Percentiles rank a stretch among this genome's conserved stretches.
These are phyloP conservation scores for Cheilosia impressa DNA, from an alignment of 2,888 invertebrate species.

Conservation along the genomic window DNA sequence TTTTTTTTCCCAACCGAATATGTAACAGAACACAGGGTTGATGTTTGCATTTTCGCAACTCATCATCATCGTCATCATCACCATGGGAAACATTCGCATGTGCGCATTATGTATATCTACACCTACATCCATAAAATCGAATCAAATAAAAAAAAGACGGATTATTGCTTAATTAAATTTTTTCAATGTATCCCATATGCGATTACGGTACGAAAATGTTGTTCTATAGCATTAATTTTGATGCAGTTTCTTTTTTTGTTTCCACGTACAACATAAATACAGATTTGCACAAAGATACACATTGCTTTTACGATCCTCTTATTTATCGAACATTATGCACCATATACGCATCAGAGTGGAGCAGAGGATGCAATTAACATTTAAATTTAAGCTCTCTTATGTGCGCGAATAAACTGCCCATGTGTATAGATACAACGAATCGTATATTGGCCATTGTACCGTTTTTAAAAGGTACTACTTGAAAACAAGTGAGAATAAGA, in stretches of 20 bases:
- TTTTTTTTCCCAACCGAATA: background rate
- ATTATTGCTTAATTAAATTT: constrained; percentile 48
- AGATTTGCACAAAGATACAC: constrained; percentile 8
- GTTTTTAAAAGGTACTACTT: constrained; percentile 32
- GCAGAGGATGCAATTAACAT: constrained; percentile 57
- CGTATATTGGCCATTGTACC: constrained; percentile 17
- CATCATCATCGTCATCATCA: constrained; percentile 28
- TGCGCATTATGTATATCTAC: background rate
- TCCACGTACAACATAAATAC: background rate
- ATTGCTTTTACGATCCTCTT: constrained; percentile 17
- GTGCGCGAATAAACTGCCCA: constrained; percentile 7
- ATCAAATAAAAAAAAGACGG: constrained; percentile 29
- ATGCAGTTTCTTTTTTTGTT: constrained; percentile 14
- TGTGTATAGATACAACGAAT: background rate
- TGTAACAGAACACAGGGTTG: constrained; percentile 10
- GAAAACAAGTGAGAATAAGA: background rate
- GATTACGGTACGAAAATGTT: constrained; percentile 50
- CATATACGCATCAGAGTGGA: background rate
- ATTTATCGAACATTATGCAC: background rate
- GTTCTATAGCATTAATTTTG: constrained; percentile 55
- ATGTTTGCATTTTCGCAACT: constrained; percentile 44
- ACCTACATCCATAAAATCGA: constrained; percentile 16
- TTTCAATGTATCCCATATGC: constrained; percentile 30
- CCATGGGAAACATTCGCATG: constrained; percentile 19
- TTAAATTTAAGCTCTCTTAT: constrained; percentile 61